Conservation (phyloP, 2,888 invertebrate species). For the Kryphioiulus occultus region DNA sequence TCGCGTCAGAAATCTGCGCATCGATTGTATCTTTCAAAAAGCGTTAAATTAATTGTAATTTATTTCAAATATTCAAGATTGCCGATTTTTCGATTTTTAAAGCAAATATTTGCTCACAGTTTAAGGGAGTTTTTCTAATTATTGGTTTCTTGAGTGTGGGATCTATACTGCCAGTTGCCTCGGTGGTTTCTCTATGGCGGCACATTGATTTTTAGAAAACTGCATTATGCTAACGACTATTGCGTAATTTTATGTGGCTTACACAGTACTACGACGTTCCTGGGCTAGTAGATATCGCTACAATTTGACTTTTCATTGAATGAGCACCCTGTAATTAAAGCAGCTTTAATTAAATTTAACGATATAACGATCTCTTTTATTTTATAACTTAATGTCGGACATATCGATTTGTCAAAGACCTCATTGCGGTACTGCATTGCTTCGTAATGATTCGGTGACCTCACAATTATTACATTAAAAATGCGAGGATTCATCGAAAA, state of each 20-base stretch:
- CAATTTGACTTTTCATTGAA: no score
- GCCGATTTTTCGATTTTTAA: not conserved
- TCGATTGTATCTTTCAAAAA: not conserved
- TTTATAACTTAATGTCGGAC: no score
- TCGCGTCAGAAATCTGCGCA: not conserved
- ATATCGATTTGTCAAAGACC: no score
- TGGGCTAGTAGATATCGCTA: no score
- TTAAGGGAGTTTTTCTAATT: not conserved
- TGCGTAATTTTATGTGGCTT: not conserved
- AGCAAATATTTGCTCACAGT: not conserved
- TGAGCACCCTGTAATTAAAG: no score
- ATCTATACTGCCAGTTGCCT: not conserved
- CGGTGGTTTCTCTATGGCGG: not conserved
- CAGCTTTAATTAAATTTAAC: no score
- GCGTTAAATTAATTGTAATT: not conserved
- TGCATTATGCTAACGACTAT: not conserved
- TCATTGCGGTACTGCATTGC: no score
- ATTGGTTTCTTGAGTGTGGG: not conserved
- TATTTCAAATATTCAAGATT: not conserved
- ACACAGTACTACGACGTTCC: not conserved
- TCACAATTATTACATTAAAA: no score
- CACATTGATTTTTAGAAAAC: conserved; percentile 10
- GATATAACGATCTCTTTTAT: no score
- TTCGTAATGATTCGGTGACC: no score
- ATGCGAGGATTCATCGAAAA: no score